A percentile compares a stretch with the other conserved stretches of the same genome.
Conservation (phyloP, 1,140 invertebrate species). For the Bombyx mori region DNA sequence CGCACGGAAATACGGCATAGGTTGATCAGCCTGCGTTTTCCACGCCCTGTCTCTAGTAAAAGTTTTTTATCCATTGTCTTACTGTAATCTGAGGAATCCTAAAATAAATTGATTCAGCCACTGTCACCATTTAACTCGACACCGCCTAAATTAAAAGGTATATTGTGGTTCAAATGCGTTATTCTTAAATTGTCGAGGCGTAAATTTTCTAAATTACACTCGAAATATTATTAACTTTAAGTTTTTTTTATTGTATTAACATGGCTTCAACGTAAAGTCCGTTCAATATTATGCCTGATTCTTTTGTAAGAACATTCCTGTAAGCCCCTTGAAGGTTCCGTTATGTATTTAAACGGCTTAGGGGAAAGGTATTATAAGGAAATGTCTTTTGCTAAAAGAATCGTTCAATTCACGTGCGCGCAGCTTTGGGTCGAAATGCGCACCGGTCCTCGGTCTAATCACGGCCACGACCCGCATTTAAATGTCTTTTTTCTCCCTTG, state of each 20-base stretch:
- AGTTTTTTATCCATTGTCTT: no score
- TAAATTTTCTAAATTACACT: no score
- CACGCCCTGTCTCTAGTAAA: no score
- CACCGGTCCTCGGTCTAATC: conserved; percentile 39
- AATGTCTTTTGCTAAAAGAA: conserved; percentile 15
- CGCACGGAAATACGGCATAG: no score
- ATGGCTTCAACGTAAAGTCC: neutral
- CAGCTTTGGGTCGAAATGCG: conserved; percentile 14
- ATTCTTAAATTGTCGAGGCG: no score
- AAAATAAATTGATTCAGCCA: no score
- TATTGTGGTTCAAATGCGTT: no score
- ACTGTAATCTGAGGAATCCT: no score
- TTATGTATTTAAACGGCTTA: conserved; percentile 11
- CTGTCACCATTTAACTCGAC: no score
- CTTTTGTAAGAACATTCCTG: neutral
- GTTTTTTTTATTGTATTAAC: neutral
- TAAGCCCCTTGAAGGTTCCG: neutral
- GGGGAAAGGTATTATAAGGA: conserved; percentile 11
- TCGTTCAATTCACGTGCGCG: conserved; percentile 23
- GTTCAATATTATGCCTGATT: neutral
- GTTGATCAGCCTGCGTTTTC: no score
- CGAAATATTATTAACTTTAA: no score
- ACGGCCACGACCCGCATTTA: conserved; percentile 56
- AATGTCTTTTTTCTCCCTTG: conserved; percentile 46
- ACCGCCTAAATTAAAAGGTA: no score